These are phyloP conservation scores for Netelia virgata DNA, from an alignment of 2,888 invertebrate species.

Conservation along the genomic window DNA sequence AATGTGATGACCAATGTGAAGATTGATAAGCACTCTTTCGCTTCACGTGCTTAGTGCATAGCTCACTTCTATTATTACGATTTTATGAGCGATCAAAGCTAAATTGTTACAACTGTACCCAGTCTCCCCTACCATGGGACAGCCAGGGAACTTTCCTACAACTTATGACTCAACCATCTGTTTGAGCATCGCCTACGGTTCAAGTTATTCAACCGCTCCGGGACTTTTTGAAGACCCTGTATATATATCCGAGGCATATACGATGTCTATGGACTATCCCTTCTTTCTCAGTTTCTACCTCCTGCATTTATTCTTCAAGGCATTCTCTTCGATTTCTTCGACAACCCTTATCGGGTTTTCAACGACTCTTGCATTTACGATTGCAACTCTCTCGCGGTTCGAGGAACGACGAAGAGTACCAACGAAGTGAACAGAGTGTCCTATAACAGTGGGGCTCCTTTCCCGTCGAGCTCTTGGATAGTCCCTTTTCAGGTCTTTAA, in stretches of 20 bases:
- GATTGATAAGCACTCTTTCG: too few relatives aligned
- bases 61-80: too few relatives aligned
- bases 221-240: too few relatives aligned
- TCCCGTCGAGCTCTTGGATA: conserved; percentile 22
- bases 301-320: conserved; percentile 41
- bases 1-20: too few relatives aligned
- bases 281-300: conserved; percentile 5
- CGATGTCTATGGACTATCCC: conserved; percentile 13
- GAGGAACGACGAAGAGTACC: conserved; percentile 39
- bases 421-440: conserved; percentile 18
- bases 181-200: too few relatives aligned
- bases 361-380: conserved; percentile 76
- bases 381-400: conserved; percentile 67
- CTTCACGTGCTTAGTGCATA: too few relatives aligned
- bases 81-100: too few relatives aligned
- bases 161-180: too few relatives aligned
- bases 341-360: conserved; percentile 76
- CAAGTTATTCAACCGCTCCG: too few relatives aligned
- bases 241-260: neutral
- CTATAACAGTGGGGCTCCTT: conserved; percentile 35
- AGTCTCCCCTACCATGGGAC: too few relatives aligned
- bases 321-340: conserved; percentile 47
- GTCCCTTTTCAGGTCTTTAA: conserved; percentile 59
- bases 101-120: too few relatives aligned
- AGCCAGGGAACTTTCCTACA: too few relatives aligned